Conservation (phyloP, 2,113 vertebrate species). For the Actenoides lindsayi region DNA sequence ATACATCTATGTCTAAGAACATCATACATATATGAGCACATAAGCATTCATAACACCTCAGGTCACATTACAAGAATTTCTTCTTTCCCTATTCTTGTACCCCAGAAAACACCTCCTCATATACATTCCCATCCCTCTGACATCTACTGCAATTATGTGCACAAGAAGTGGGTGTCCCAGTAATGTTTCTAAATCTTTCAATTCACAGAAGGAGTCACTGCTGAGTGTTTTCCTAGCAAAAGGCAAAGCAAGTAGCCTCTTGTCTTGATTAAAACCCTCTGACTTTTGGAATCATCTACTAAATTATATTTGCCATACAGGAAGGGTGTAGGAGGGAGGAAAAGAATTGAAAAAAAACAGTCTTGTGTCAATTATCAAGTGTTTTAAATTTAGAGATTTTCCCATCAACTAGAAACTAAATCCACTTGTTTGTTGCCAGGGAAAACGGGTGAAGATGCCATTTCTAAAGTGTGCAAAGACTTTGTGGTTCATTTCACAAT, state of each 20-base stretch:
- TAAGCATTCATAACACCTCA: background rate
- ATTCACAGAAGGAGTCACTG: background rate
- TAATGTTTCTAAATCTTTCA: background rate
- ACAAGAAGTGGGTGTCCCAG: background rate
- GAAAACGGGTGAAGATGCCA: constrained; percentile 54
- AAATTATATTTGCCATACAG: constrained; percentile 42
- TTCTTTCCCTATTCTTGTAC: background rate
- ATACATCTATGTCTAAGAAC: background rate
- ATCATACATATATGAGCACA: background rate
- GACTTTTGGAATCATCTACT: constrained; percentile 26
- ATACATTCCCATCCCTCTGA: background rate
- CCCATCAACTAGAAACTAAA: constrained; percentile 58
- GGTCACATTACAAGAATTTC: background rate
- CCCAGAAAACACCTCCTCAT: background rate
- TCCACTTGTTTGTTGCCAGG: constrained; percentile 32
- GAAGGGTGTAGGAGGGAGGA: constrained; percentile 36
- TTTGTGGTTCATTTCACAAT: constrained; percentile 71
- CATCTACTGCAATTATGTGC: background rate
- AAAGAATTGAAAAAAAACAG: constrained; percentile 40
- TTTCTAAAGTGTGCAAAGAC: constrained; percentile 62
- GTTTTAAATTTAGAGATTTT: constrained; percentile 60
- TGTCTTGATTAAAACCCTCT: constrained; percentile 25
- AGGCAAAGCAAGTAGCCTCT: background rate
- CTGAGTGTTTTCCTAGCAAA: constrained; percentile 21
- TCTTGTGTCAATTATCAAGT: constrained; percentile 42